Evolutionary conservation across 2,888 invertebrate species (phyloP).

Genomic region (Diachrysia chrysitis): DNA sequence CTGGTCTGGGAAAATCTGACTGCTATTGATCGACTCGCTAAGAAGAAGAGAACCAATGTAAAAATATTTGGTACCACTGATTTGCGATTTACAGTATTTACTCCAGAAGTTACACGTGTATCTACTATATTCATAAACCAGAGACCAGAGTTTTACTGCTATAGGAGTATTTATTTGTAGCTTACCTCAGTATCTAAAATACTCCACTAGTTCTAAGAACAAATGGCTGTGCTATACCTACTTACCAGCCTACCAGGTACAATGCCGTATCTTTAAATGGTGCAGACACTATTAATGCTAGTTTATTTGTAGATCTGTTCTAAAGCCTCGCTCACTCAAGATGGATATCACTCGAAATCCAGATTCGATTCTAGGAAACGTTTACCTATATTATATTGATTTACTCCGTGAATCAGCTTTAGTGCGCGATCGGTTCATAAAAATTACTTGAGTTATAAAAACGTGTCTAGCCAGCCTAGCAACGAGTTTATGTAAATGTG

Average conservation of each 20-base stretch:
- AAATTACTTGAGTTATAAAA: constrained; percentile 7
- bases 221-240: not conserved
- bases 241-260: constrained; percentile 8
- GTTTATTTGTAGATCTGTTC: constrained; percentile 28
- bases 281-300: constrained; percentile 26
- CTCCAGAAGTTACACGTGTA: not conserved
- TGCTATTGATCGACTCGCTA: too few species aligned
- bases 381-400: constrained; percentile 22
- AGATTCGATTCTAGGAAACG: constrained; percentile 39
- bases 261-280: constrained; percentile 10
- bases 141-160: constrained; percentile 2
- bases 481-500: constrained; percentile 6
- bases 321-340: constrained; percentile 16
- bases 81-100: not conserved
- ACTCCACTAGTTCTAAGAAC: constrained; percentile 1
- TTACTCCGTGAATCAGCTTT: constrained; percentile 29
- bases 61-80: too few species aligned
- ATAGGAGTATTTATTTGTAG: not conserved
- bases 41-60: too few species aligned
- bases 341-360: constrained; percentile 43
- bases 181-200: not conserved
- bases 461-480: constrained; percentile 11
- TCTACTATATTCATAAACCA: not conserved
- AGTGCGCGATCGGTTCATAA: not conserved
- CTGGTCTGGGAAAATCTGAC: too few species aligned